A percentile compares a stretch with the other conserved stretches of the same genome.
Evolutionary conservation across 2,797 vertebrate species (phyloP).

Genomic region (Poecilia wingei): DNA sequence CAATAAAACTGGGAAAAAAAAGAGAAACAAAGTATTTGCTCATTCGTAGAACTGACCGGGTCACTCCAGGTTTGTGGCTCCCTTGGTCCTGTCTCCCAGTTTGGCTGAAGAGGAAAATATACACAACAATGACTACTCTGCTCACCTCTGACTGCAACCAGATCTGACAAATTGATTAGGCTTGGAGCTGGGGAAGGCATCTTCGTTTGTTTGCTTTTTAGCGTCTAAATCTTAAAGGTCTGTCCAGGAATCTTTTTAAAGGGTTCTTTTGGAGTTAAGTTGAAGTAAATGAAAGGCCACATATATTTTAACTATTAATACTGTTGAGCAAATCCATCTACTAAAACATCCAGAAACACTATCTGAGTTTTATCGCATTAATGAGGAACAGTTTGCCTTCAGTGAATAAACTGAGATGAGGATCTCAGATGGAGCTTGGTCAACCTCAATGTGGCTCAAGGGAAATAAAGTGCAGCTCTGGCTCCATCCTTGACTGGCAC

Average conservation of each 20-base stretch:
- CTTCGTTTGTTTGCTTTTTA: neutral
- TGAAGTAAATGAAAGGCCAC: neutral
- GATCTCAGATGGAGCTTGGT: conserved; percentile 18
- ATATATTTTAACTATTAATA: neutral
- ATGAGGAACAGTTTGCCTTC: conserved; percentile 2
- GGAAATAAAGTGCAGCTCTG: conserved; percentile 28
- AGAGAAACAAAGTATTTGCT: neutral
- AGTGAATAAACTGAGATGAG: conserved; percentile 2
- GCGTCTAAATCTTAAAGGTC: neutral
- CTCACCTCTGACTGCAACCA: neutral
- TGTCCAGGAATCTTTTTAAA: neutral
- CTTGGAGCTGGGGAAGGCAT: neutral
- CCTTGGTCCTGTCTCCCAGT: neutral
- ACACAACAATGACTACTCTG: neutral
- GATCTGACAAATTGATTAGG: neutral
- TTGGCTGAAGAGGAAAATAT: neutral
- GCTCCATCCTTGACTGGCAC: conserved; percentile 15
- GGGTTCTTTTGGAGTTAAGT: neutral
- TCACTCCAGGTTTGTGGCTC: neutral
- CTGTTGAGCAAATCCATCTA: neutral
- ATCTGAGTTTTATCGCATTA: conserved; percentile 4
- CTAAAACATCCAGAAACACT: conserved; percentile 8
- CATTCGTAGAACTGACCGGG: neutral
- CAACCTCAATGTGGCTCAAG: conserved; percentile 15
- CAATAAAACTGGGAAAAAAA: neutral